Percentiles rank a stretch among this genome's conserved stretches.
phyloP scores from a whole-genome alignment of 2,113 vertebrate genomes.

The Hylia prasina region DNA sequence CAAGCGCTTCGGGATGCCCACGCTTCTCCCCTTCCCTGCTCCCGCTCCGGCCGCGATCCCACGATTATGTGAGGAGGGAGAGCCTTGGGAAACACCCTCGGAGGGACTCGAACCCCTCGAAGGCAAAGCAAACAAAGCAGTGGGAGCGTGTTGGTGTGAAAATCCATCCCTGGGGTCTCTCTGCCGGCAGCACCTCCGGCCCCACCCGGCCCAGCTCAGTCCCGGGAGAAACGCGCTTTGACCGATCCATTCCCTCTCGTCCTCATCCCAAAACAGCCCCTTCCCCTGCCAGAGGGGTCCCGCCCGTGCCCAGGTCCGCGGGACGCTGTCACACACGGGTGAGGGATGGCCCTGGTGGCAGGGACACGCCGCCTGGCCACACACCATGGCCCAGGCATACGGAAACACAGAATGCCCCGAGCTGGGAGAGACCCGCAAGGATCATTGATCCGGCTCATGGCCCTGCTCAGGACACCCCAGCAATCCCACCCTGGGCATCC shows the following conservation, averaged over 20 bases:
- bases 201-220: not conserved
- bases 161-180: not conserved
- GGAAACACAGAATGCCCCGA: not conserved
- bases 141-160: not conserved
- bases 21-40: not conserved
- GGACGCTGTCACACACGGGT: fast-evolving
- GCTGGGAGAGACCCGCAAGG: not conserved
- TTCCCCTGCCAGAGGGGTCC: not conserved
- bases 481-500: not conserved
- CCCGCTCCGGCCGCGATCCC: not conserved
- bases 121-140: not conserved
- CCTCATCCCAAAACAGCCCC: fast-evolving
- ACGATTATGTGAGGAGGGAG: not conserved
- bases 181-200: not conserved
- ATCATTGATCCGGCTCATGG: fast-evolving
- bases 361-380: fast-evolving
- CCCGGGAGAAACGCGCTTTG: fast-evolving
- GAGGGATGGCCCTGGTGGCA: fast-evolving
- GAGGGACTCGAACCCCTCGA: not conserved
- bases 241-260: fast-evolving
- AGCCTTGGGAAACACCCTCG: not conserved
- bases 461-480: not conserved
- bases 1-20: not conserved
- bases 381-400: fast-evolving
- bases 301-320: fast-evolving